Evolutionary conservation across 1,140 invertebrate species (phyloP).

Genomic region (Neocloeon triangulifer): DNA sequence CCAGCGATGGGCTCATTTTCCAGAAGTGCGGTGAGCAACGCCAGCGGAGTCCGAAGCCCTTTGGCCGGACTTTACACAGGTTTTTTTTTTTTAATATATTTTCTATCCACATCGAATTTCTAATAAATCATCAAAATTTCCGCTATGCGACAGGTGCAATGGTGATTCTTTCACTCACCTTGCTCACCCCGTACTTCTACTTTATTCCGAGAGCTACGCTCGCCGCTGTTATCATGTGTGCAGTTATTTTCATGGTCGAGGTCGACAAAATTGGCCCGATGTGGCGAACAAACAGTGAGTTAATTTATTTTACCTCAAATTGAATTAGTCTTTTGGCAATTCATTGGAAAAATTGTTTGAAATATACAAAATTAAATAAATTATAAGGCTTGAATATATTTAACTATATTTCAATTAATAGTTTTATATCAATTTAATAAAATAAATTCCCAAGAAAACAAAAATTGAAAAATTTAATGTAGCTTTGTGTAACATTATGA

Average conservation of each 20-base stretch:
- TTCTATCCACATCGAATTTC: neutral
- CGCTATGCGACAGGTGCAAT: conserved; percentile 14
- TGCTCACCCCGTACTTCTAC: conserved; percentile 22
- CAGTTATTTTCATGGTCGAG: conserved; percentile 26
- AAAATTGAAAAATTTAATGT: no score
- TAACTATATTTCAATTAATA: no score
- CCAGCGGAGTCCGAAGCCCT: conserved; percentile 30
- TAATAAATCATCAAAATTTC: conserved; percentile 6
- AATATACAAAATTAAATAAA: neutral
- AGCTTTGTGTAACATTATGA: no score
- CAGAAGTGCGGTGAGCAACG: conserved; percentile 29
- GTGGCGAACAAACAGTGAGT: conserved; percentile 20
- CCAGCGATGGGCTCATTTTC: conserved; percentile 26
- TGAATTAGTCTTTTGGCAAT: neutral
- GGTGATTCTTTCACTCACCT: conserved; percentile 19
- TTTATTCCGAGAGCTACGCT: conserved; percentile 23
- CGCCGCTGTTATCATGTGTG: conserved; percentile 21
- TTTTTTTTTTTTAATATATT: conserved; percentile 2
- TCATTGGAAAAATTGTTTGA: neutral
- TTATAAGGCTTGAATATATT: no score
- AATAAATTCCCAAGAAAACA: no score
- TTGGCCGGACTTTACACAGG: conserved; percentile 21
- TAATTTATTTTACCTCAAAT: neutral
- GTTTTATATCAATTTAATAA: no score
- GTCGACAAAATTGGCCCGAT: conserved; percentile 17